Evolutionary conservation across 2,113 vertebrate species (phyloP), one percentile per base, ranked within the genome.

Genomic region (Ophthalmotilapia sp.): DNA sequence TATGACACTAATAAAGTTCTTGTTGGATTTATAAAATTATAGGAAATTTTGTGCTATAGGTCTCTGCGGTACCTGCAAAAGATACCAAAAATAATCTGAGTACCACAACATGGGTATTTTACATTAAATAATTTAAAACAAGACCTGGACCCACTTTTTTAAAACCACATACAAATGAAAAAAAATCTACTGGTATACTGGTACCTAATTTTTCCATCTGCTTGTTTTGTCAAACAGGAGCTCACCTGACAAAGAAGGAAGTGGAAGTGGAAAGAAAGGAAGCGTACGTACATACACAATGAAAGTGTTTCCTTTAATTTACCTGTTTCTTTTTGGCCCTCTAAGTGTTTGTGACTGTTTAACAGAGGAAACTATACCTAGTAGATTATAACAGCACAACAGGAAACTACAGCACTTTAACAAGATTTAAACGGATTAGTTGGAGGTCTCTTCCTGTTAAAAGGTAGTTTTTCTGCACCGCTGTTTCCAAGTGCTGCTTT

Each of bases 241-340:
- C 81, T 99, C 99, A 9, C 99, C 99, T 21, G 98, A 99, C 96
- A 97, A 97, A 97, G 99, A 99, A 38, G 97, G 96, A 95, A 96
- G 96, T 83, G 98, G 98, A 97, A 98, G 98, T 97, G 97, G 93
- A 53, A 86, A 91, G 92, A 94, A 88, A 90, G 86, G 86, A 89
- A 95, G 40, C 10, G 95, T 95, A 90, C 6, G 94, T 94, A 62
- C 9, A 85, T 36, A 56, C 54, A 58, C 7, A 51, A 5, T 40
- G 6, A 45, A 55, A 77, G 0, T 33, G 58, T 31, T 47, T 82
- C 5, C 42, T 82, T 33, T 51, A 3, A 23, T 82, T 1, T 65
- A 65, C 4, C 4, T 58, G 4, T 36, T 36, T 36, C 9, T 15
- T 62, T 33, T n/a, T 21, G 68, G 15, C 17, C 70, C 15, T 31